phyloP scores from a whole-genome alignment of 1,140 invertebrate species.

The Drosophila serrata region DNA sequence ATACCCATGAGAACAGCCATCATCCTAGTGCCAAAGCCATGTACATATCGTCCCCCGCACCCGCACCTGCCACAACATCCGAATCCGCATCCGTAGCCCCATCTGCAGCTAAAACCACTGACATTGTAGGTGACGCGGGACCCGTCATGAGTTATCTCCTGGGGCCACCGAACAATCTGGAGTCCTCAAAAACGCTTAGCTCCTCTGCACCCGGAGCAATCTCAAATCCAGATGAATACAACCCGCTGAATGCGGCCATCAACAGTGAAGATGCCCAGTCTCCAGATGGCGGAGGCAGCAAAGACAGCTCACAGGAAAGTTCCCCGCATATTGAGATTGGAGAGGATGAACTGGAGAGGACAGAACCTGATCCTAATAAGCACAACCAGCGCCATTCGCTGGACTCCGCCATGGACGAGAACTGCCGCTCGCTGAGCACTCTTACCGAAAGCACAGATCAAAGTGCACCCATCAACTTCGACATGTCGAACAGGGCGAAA shows the following conservation, averaged over 20 bases:
- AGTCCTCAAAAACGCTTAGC: constrained; percentile 90
- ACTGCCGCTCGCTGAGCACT: constrained; percentile 92
- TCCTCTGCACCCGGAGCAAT: constrained; percentile 94
- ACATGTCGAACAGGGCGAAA: constrained; percentile 97
- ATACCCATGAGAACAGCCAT: constrained; percentile 57
- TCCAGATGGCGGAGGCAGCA: constrained; percentile 23
- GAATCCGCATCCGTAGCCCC: constrained; percentile 34
- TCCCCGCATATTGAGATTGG: background rate
- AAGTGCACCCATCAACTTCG: constrained; percentile 94
- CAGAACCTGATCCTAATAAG: constrained; percentile 30
- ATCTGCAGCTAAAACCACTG: constrained; percentile 46
- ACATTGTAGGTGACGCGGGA: constrained; percentile 70
- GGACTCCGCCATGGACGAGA: constrained; percentile 88
- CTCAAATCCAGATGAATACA: constrained; percentile 88
- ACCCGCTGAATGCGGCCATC: constrained; percentile 20
- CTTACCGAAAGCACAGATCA: constrained; percentile 95
- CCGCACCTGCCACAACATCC: constrained; percentile 36
- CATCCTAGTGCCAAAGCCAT: constrained; percentile 68
- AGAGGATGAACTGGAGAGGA: constrained; percentile 21
- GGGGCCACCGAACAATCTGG: constrained; percentile 86
- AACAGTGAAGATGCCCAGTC: constrained; percentile 11
- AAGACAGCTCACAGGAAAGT: constrained; percentile 28
- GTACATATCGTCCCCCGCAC: constrained; percentile 57
- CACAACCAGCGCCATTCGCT: constrained; percentile 74
- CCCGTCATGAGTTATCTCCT: constrained; percentile 72